Percentiles rank a stretch among this genome's conserved stretches.
Evolutionary conservation across 2,888 invertebrate species (phyloP).

Genomic region (Toxonevra muliebris): DNA sequence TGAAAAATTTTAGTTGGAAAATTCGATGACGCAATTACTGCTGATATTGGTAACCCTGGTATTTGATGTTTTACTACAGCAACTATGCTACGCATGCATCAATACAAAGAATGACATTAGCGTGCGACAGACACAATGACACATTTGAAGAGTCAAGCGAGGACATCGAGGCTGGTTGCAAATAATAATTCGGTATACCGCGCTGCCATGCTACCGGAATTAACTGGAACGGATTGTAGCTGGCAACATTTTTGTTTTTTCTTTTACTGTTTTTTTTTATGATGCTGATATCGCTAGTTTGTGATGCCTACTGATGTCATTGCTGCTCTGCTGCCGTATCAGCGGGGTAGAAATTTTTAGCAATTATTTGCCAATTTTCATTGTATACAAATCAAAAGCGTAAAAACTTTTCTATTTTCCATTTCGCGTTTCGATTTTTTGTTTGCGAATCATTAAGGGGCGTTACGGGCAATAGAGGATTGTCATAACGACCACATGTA

Average conservation of each 20-base stretch:
- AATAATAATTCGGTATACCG: no score
- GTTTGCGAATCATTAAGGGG: conserved; percentile 32
- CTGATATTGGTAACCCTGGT: no score
- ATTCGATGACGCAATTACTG: no score
- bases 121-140: no score
- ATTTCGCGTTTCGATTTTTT: conserved; percentile 16
- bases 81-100: no score
- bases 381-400: conserved; percentile 38
- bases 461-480: conserved; percentile 35
- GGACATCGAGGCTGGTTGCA: no score
- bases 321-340: conserved; percentile 14
- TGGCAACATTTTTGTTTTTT: not conserved
- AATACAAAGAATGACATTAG: no score
- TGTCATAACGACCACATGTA: conserved; percentile 59
- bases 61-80: no score
- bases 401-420: not conserved
- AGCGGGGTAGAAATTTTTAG: conserved; percentile 37
- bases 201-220: no score
- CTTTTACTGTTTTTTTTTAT: not conserved
- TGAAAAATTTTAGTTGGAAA: no score
- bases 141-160: no score
- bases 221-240: no score
- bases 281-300: conserved; percentile 14
- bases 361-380: conserved; percentile 60
- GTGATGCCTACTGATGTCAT: conserved; percentile 4